Base-by-base conservation (phyloP, 2,113 vertebrate genomes). In the Myiopsitta monachus region DNA sequence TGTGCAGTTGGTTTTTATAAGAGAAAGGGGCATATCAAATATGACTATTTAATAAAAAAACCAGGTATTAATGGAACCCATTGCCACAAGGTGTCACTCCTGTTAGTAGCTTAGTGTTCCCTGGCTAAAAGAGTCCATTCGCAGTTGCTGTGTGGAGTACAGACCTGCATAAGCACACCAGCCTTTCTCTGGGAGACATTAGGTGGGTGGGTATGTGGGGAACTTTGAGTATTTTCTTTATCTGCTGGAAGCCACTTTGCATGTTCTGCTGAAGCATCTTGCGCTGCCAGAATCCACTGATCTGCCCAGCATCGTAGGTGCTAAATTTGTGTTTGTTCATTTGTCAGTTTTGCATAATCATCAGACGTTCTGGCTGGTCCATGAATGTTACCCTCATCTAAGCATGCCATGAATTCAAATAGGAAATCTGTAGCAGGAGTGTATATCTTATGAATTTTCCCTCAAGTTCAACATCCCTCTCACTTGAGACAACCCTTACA, bases 31-130 rank as follows among this genome's bases (percentile, higher is more conserved):
- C 38, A 43, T 22, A 64, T 81, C 23, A 39, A 49, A 31, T 30
- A 11, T 17, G 28, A 8, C 70, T n/a, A 12, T 61, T 74, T 27
- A n/a, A n/a, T 36, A 64, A 79, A 74, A 12, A 0, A 1, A 3
- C 31, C 31, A 19, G 39, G 7, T 70, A 83, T 75, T 94, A 76
- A 31, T n/a, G 76, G 83, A 69, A 87, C 14, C 69, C 30, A 1
- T 84, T 94, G 86, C 95, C 92, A 93, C 92, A 92, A 96, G 90
- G 77, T 96, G 93, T 96, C 95, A 93, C 85, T 95, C 87, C 62
- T 23, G 78, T 80, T 79, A 88, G 96, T 59, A 83, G 67, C 63
- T 72, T 77, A 7, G 13, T n/a, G 82, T 38, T 94, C 11, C 4
- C 26, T 92, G 79, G 38, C 72, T 83, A 1, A 39, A 62, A 69